Conservation (phyloP, 2,797 vertebrate species). For the Cryptoprocta ferox region DNA sequence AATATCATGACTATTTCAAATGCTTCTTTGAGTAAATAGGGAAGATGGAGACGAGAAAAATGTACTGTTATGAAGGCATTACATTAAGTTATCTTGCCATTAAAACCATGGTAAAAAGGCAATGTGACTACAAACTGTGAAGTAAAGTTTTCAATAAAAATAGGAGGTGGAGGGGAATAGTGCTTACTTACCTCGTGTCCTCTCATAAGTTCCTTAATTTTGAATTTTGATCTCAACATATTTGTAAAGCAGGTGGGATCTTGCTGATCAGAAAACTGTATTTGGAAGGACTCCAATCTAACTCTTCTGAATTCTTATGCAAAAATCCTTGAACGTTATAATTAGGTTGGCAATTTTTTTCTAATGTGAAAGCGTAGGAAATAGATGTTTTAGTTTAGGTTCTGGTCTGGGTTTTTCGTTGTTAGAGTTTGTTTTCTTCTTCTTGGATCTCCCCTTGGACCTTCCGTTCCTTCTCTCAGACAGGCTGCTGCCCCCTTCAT, state of each 20-base stretch:
- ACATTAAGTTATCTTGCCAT: background rate
- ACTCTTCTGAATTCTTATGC: slow-evolving; percentile 25
- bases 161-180: fast-evolving
- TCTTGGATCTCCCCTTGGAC: background rate
- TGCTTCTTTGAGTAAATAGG: background rate
- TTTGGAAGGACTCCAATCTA: background rate
- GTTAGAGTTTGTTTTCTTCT: background rate
- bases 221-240: background rate
- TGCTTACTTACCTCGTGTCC: background rate
- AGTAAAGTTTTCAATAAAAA: background rate
- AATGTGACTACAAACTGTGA: background rate
- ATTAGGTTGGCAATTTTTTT: background rate
- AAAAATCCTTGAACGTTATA: background rate
- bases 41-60: background rate
- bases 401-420: background rate
- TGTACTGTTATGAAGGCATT: background rate
- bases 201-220: background rate
- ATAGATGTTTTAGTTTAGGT: background rate
- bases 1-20: background rate
- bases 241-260: background rate
- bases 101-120: background rate
- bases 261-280: background rate
- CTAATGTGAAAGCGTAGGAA: background rate
- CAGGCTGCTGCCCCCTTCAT: background rate
- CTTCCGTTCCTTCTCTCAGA: background rate